phyloP scores from a whole-genome alignment of 2,797 vertebrate genomes.

The Pogoniulus pusillus region DNA sequence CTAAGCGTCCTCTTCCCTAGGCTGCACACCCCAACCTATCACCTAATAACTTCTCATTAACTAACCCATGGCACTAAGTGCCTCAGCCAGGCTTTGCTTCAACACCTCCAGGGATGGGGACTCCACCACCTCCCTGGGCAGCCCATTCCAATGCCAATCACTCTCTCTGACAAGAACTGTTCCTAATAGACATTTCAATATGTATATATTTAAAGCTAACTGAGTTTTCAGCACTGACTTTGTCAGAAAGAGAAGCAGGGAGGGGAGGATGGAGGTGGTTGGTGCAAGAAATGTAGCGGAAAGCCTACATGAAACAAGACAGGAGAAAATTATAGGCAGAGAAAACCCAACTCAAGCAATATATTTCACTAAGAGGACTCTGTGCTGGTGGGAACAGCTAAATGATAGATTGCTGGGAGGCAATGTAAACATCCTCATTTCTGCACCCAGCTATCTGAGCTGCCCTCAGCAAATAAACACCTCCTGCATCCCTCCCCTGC shows the following conservation, averaged over 20 bases:
- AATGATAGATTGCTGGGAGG: conserved; percentile 39
- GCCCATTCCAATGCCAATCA: no score
- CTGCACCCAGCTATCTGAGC: conserved; percentile 39
- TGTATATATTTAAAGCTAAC: no score
- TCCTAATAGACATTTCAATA: no score
- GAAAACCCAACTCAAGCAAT: background rate
- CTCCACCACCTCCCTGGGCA: no score
- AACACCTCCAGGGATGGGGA: no score
- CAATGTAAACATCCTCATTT: conserved; percentile 40
- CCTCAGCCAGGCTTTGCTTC: no score
- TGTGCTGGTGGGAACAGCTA: background rate
- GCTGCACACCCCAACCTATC: no score
- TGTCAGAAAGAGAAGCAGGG: background rate
- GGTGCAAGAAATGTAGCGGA: background rate
- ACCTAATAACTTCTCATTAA: no score
- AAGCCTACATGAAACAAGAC: background rate
- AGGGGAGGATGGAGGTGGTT: background rate
- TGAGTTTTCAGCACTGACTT: background rate
- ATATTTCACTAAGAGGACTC: conserved; percentile 2
- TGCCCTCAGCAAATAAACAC: conserved; percentile 17
- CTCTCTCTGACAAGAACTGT: no score
- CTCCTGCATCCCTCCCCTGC: conserved; percentile 6
- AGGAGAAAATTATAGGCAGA: conserved; percentile 15
- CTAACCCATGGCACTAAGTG: no score
- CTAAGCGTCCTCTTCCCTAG: no score